Base-by-base conservation (phyloP, 2,113 vertebrate species). In the Atrichornis clamosus region DNA sequence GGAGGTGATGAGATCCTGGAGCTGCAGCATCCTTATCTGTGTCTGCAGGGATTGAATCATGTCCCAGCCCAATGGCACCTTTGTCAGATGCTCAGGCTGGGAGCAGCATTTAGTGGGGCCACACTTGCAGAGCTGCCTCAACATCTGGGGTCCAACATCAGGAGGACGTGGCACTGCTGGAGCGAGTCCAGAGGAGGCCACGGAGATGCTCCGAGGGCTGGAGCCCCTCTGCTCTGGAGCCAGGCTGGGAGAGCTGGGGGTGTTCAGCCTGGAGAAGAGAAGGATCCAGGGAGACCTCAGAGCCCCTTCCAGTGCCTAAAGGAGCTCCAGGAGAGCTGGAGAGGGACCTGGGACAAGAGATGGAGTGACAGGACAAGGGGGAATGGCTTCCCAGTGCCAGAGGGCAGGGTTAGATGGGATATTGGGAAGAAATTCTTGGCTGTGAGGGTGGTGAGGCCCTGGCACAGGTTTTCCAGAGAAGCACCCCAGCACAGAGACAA, bases 371-470 rank as follows among this genome's bases (percentile, higher is more conserved):
- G n/a, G 26, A 42, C 63, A 19, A 19, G 21, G 17, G 20, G 8
- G n/a, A 76, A 68, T 55, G 78, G 53, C n/a, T 53, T 50, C 6
- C 2, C 9, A 39, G 4, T 68, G n/a, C 13, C 30, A 41, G 11
- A 76, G 24, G 41, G 3, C 47, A 83, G 55, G 21, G 30, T 0
- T 19, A 0, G 70, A 21, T 62, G 70, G n/a, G 26, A 62, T 62
- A 22, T 23, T 41, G 14, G 47, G 21, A 4, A 47, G 39, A 4
- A 60, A 75, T 53, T 67, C 0, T 4, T 44, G 0, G 0, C 28
- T 75, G 5, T 8, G n/a, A 62, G 12, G 10, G 2, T 32, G 55
- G 11, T 0, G 39, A 68, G 24, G 13, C 17, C 28, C 21, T 41
- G 55, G 30, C 53, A 75, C 15, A 52, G 23, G 13, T 0, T 59